These are phyloP conservation scores for Cyanoderma ruficeps DNA, from an alignment of 2,113 vertebrate species.

Conservation along the genomic window DNA sequence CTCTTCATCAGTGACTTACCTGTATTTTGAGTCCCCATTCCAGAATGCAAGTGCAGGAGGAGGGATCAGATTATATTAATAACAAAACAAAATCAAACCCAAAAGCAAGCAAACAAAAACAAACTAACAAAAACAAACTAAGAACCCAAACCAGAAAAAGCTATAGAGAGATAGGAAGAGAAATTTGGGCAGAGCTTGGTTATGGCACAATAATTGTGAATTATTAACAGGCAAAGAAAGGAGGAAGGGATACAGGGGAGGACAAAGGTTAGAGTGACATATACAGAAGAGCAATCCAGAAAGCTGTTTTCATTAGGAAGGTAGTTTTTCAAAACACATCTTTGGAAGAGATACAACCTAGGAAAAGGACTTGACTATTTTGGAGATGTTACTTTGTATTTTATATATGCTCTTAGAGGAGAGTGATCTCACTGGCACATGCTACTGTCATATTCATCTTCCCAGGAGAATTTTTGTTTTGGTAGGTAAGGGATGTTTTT, in stretches of 20 bases:
- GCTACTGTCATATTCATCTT: background rate
- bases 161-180: background rate
- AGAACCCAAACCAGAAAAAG: background rate
- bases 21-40: background rate
- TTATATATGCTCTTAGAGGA: background rate
- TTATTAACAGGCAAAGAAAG: constrained; percentile 49
- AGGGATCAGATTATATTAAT: background rate
- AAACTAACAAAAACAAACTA: background rate
- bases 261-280: constrained; percentile 14
- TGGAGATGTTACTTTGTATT: background rate
- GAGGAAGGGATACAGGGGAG: background rate
- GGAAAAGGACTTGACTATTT: background rate
- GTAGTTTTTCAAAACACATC: background rate
- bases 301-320: background rate
- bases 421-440: background rate
- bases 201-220: background rate
- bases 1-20: background rate
- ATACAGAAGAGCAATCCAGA: background rate
- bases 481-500: constrained; percentile 13
- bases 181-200: background rate
- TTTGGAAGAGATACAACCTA: background rate
- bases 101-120: background rate
- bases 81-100: background rate
- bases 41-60: background rate
- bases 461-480: constrained; percentile 6